phyloP scores from a whole-genome alignment of 2,113 vertebrate genomes.

The Pungitius pungitius region DNA sequence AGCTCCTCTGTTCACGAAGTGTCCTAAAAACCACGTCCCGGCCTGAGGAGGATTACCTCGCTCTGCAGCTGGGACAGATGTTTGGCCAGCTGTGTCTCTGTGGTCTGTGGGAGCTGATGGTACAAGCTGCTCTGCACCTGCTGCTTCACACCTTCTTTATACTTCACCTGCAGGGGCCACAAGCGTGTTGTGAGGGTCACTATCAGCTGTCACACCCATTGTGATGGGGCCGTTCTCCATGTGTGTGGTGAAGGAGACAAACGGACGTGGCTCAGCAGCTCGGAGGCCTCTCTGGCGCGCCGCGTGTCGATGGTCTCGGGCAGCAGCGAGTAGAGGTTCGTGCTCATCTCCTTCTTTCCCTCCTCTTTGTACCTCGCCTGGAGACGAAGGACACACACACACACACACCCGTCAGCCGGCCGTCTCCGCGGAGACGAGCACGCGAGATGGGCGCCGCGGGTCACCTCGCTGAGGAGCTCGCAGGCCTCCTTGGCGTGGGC shows the following conservation, averaged over 20 bases:
- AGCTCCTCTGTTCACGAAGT: too few species aligned
- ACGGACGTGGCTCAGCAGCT: constrained; percentile 65
- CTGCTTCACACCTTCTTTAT: constrained; percentile 64
- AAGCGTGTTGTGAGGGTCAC: too few species aligned
- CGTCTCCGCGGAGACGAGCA: background rate
- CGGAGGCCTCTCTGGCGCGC: constrained; percentile 79
- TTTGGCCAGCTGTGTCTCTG: constrained; percentile 68
- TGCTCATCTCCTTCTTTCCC: constrained; percentile 81
- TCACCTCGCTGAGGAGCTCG: constrained; percentile 68
- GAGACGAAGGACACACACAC: background rate
- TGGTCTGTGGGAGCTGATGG: constrained; percentile 71
- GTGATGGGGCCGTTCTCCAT: too few species aligned
- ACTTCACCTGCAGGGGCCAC: constrained; percentile 55
- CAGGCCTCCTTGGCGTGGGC: constrained; percentile 83
- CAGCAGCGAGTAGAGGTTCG: constrained; percentile 85
- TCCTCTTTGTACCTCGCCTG: constrained; percentile 68
- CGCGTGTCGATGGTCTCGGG: constrained; percentile 87
- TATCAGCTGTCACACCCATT: too few species aligned
- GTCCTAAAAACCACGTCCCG: too few species aligned
- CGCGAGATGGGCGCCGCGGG: too few species aligned
- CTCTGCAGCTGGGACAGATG: constrained; percentile 70
- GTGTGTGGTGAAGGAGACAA: too few species aligned
- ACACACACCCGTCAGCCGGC: background rate
- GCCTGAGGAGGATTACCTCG: too few species aligned
- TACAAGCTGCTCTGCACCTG: constrained; percentile 66